Base-by-base conservation (phyloP, 2,888 invertebrate genomes). In the Lordiphosa fenestrarum region DNA sequence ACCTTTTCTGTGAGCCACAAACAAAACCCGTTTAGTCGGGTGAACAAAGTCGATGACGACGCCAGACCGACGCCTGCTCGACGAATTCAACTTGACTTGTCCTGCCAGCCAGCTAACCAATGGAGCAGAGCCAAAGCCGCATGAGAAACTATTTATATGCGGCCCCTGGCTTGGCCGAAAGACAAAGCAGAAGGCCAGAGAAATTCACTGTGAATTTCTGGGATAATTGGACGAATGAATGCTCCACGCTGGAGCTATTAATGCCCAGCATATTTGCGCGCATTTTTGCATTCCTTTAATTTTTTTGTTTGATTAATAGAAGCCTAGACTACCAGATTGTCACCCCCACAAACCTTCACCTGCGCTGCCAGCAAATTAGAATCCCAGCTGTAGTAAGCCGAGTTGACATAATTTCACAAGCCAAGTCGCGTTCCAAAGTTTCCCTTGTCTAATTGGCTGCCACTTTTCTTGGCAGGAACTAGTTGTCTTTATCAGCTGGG, bases 271-370 rank as follows among this genome's bases (percentile, higher is more conserved):
- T 66, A 66, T 82, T 75, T 64, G 55, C 57, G 56, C 65, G 66
- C 58, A 49, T 49, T 61, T 56, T 35, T 52, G 46, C 53, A 50
- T 15, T 47, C 47, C 19, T 15, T 44, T 4, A 3, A 10, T 30
- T 10, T 30, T 54, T 56, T 40, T 59, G 56, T 73, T 69, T 85
- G 81, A 81, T 81, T 76, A 76, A 85, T 85, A 62, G 69, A 63
- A 53, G 59, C 12, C 13, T 51, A 62, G 30, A 33, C 41, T 41
- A 33, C 10, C 30, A 15, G 21, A 40, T 54, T 53, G 57, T 42
- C 55, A 56, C 51, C 25, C 21, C 25, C n/a, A 25, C 41, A 47
- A n/a, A 60, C 54, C 63, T 66, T 25, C 25, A 82, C 74, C 53
- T 74, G 82, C 82, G 58, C 25, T 50, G 61, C 49, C 59, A 62